Percentiles rank a stretch among this genome's conserved stretches.
These are phyloP conservation scores for Apus apus DNA, from an alignment of 2,113 vertebrate species.

Conservation along the genomic window DNA sequence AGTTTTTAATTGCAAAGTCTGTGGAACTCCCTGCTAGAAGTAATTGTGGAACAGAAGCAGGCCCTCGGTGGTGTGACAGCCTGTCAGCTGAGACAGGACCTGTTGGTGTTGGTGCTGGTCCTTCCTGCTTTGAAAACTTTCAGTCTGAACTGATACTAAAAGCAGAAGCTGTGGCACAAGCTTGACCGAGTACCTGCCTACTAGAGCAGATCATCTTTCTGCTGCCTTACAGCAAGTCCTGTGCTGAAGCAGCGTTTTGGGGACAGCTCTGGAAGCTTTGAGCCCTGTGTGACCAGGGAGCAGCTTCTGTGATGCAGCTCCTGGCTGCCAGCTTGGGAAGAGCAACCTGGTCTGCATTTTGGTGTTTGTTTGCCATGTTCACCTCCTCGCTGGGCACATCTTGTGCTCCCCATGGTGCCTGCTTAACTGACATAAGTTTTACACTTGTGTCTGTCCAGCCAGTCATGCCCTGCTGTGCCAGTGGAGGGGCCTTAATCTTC, in stretches of 20 bases:
- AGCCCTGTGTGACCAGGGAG: background rate
- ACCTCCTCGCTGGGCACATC: accelerated
- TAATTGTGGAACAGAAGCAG: background rate
- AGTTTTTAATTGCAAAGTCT: background rate
- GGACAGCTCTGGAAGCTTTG: background rate
- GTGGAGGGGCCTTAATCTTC: background rate
- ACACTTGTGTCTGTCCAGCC: no score
- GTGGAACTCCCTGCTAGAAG: background rate
- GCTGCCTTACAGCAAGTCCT: accelerated
- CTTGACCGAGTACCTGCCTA: no score
- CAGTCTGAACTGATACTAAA: background rate
- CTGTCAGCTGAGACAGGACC: background rate
- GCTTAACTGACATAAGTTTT: background rate
- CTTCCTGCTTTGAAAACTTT: accelerated
- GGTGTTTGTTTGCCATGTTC: background rate
- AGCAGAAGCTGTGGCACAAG: background rate
- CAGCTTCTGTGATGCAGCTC: background rate
- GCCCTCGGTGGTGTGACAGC: background rate
- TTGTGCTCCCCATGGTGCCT: background rate
- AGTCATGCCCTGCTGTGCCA: background rate
- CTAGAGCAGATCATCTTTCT: no score
- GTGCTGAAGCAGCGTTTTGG: background rate
- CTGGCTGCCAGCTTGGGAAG: background rate
- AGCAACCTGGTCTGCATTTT: background rate
- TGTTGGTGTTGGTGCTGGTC: background rate